phyloP scores from a whole-genome alignment of 2,888 invertebrate genomes.

The Zeuzera pyrina region DNA sequence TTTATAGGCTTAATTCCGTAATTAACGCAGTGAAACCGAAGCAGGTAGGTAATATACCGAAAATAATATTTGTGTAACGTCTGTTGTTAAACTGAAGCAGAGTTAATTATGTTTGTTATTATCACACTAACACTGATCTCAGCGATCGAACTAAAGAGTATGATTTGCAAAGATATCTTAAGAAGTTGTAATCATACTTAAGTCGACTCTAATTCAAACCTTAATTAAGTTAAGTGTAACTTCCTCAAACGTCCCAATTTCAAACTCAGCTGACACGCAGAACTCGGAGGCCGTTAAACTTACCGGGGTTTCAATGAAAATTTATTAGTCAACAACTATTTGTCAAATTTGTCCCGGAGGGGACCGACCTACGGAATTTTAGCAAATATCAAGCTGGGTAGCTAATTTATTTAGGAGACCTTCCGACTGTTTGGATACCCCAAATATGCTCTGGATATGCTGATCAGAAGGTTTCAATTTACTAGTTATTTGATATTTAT shows the following conservation, averaged over 20 bases:
- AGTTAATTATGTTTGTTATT: no score
- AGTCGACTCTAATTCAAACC: conserved; percentile 60
- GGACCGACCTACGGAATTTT: conserved; percentile 41
- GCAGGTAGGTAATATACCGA: conserved; percentile 17
- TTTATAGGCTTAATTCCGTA: conserved; percentile 43
- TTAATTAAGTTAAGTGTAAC: conserved; percentile 62
- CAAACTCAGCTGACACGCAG: conserved; percentile 44
- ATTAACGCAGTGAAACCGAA: conserved; percentile 39
- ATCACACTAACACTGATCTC: no score
- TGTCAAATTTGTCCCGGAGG: conserved; percentile 65
- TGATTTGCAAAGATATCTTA: conserved; percentile 41
- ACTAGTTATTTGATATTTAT: no score
- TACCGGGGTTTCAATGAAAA: conserved; percentile 65
- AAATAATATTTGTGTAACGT: no score
- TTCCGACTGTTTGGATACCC: conserved; percentile 17
- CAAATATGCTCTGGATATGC: neutral
- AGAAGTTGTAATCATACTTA: conserved; percentile 59
- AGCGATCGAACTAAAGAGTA: conserved; percentile 27
- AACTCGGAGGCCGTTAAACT: conserved; percentile 27
- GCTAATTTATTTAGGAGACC: conserved; percentile 50
- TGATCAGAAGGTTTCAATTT: no score
- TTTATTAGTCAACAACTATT: conserved; percentile 67
- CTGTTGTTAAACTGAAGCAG: no score
- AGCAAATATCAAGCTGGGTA: conserved; percentile 50
- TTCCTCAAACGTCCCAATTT: conserved; percentile 56